A percentile compares a stretch with the other conserved stretches of the same genome.
Conservation (phyloP, 2,113 vertebrate species). For the human region DNA sequence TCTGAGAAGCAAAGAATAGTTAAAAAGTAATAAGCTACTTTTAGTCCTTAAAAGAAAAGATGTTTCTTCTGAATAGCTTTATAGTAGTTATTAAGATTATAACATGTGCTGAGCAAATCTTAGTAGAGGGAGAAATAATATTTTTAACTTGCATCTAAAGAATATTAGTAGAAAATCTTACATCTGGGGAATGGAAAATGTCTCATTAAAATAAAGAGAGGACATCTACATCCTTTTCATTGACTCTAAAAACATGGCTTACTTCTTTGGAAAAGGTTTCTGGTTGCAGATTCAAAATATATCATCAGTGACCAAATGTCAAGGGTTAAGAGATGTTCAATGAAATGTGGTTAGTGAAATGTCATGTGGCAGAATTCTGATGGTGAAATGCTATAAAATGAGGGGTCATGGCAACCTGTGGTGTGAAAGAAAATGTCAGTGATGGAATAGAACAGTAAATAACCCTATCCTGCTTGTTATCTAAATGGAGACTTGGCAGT, state of each 20-base stretch:
- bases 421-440: slow-evolving; percentile 67
- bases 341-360: slow-evolving; percentile 64
- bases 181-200: background rate
- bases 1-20: background rate
- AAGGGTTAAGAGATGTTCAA: slow-evolving; percentile 64
- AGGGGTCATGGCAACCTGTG: slow-evolving; percentile 59
- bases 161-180: slow-evolving; percentile 2
- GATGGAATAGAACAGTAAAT: slow-evolving; percentile 46
- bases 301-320: slow-evolving; percentile 48
- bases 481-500: slow-evolving; percentile 31
- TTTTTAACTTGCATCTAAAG: slow-evolving; percentile 29
- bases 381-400: slow-evolving; percentile 61
- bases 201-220: slow-evolving; percentile 50
- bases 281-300: slow-evolving; percentile 40
- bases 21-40: background rate
- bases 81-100: background rate
- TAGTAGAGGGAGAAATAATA: background rate
- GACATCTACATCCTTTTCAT: background rate
- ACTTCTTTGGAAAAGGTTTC: slow-evolving; percentile 44
- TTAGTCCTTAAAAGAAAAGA: slow-evolving; percentile 11
- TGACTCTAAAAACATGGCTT: slow-evolving; percentile 11
- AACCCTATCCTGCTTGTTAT: slow-evolving; percentile 44
- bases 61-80: slow-evolving; percentile 32
- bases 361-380: slow-evolving; percentile 61
- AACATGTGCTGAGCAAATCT: background rate